Evolutionary conservation across 2,113 vertebrate genomes (phyloP).

Genomic region (Seriola dumerili): DNA sequence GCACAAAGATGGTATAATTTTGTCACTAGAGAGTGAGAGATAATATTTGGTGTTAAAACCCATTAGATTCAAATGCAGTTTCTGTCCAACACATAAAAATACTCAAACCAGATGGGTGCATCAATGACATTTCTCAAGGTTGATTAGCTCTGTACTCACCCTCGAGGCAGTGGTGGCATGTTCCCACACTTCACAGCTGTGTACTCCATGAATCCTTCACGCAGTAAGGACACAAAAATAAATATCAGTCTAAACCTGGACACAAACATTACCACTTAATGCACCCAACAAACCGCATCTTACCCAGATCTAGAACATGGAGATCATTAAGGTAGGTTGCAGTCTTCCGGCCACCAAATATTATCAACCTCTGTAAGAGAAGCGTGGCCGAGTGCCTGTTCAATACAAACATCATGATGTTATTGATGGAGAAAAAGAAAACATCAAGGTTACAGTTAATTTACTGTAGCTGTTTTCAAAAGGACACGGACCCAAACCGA

Average conservation of each 20-base stretch:
- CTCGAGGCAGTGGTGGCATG: conserved; percentile 86
- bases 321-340: conserved; percentile 89
- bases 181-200: conserved; percentile 84
- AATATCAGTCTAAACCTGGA: background rate
- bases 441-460: background rate
- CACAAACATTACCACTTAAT: background rate
- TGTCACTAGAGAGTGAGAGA: background rate
- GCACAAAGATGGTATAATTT: background rate
- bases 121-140: conserved; percentile 52
- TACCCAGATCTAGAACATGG: conserved; percentile 90
- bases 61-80: background rate
- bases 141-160: conserved; percentile 81
- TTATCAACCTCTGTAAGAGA: conserved; percentile 87
- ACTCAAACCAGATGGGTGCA: conserved; percentile 53
- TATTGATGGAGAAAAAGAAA: background rate
- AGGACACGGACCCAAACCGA: conserved; percentile 88
- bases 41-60: background rate
- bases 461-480: background rate
- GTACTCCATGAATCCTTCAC: conserved; percentile 92
- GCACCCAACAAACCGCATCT: conserved; percentile 3
- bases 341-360: conserved; percentile 89
- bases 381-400: conserved; percentile 89
- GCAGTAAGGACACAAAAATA: conserved; percentile 13
- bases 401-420: background rate
- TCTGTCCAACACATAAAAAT: conserved; percentile 34